Conservation (phyloP, 1,140 invertebrate species). For the Drosophila pachea region DNA sequence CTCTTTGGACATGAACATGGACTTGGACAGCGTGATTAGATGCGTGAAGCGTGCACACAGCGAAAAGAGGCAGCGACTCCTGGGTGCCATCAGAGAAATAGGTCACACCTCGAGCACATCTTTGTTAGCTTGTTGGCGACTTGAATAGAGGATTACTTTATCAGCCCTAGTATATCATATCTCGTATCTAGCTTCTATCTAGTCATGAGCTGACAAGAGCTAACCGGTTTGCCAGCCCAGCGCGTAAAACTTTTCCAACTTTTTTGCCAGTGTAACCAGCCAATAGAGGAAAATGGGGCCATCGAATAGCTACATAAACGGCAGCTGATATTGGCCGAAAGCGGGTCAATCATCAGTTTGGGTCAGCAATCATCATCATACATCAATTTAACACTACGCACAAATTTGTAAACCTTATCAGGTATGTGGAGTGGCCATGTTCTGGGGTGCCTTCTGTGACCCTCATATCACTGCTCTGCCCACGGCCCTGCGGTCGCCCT, state of each 20-base stretch:
- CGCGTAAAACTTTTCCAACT: conserved; percentile 6
- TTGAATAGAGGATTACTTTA: background rate
- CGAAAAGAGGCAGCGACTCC: background rate
- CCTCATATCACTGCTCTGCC: conserved; percentile 15
- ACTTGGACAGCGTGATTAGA: conserved; percentile 42
- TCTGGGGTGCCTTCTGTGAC: conserved; percentile 49
- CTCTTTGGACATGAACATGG: conserved; percentile 22
- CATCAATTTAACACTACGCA: conserved; percentile 58
- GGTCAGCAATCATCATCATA: conserved; percentile 27
- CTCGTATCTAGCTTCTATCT: background rate
- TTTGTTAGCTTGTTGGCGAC: background rate
- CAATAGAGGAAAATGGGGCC: conserved; percentile 8
- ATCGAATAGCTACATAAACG: background rate
- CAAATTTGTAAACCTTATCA: conserved; percentile 55
- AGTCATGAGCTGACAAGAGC: background rate
- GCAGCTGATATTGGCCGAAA: conserved; percentile 9
- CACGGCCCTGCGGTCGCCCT: background rate
- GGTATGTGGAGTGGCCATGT: background rate
- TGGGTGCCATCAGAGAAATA: background rate
- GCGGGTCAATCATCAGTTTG: conserved; percentile 25
- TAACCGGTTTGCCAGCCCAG: background rate
- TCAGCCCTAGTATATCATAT: background rate
- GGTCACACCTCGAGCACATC: background rate
- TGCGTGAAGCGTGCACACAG: conserved; percentile 11
- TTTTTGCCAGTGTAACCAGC: background rate